A percentile compares a stretch with the other conserved stretches of the same genome.
These are phyloP conservation scores for Phoxinus dragarum DNA, from an alignment of 2,797 vertebrate genomes.

Conservation along the genomic window DNA sequence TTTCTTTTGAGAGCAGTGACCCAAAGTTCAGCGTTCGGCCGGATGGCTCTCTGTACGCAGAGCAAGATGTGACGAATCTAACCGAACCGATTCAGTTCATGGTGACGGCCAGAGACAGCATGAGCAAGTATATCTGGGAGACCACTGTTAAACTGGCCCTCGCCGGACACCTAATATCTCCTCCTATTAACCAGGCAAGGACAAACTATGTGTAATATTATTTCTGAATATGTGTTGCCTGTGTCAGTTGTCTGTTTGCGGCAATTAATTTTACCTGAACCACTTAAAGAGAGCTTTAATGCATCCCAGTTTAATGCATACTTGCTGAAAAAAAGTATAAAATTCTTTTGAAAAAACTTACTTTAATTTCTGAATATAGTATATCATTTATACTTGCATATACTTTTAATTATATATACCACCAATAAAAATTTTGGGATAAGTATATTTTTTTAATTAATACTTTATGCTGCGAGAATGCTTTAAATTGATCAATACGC, in stretches of 20 bases:
- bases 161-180: conserved; percentile 78
- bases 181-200: conserved; percentile 75
- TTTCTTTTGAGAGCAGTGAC: conserved; percentile 87
- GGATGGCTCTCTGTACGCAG: conserved; percentile 84
- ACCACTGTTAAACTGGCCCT: conserved; percentile 86
- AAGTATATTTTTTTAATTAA: background rate
- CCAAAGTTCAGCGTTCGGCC: conserved; percentile 86
- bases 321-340: background rate
- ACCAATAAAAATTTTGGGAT: background rate
- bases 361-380: background rate
- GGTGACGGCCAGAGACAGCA: conserved; percentile 81
- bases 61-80: conserved; percentile 85
- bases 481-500: background rate
- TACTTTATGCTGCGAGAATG: background rate
- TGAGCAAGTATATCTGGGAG: conserved; percentile 84
- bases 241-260: background rate
- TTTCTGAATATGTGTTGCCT: background rate
- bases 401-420: background rate
- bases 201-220: background rate
- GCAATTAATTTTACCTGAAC: background rate
- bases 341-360: too few relatives aligned
- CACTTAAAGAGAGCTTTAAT: too few relatives aligned
- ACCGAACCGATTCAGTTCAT: conserved; percentile 86
- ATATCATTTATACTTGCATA: background rate
- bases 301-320: background rate